These are phyloP conservation scores for Megastigmus dorsalis DNA, from an alignment of 2,888 invertebrate species.

Conservation along the genomic window DNA sequence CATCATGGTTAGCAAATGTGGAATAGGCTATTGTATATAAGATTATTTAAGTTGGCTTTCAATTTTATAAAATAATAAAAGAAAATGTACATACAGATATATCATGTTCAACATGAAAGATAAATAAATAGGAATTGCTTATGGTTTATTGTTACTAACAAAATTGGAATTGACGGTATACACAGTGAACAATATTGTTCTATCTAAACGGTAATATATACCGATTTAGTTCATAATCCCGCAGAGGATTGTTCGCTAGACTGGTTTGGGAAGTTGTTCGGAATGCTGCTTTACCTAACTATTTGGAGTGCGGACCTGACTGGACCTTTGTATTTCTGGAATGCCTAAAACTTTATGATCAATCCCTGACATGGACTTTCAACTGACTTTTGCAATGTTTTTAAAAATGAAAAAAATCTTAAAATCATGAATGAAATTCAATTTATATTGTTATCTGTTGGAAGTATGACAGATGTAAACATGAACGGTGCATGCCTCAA, in stretches of 20 bases:
- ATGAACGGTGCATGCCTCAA: conserved; percentile 33
- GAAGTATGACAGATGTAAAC: no score
- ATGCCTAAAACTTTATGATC: not conserved
- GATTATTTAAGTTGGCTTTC: not conserved
- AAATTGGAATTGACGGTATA: conserved; percentile 24
- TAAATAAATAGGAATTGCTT: conserved; percentile 15
- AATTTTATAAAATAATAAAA: not conserved
- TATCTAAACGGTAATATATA: not conserved
- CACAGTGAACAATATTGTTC: not conserved
- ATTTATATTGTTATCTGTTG: not conserved
- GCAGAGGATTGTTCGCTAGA: conserved; percentile 24
- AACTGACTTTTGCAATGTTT: not conserved
- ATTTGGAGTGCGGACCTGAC: conserved; percentile 64
- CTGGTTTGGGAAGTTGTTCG: conserved; percentile 56
- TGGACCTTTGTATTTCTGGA: conserved; percentile 53
- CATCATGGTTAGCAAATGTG: not conserved
- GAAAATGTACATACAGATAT: not conserved
- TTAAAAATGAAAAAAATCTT: not conserved
- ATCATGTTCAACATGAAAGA: not conserved
- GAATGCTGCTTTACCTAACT: conserved; percentile 58
- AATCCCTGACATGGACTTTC: not conserved
- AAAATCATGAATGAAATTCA: not conserved
- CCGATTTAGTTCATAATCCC: conserved; percentile 5
- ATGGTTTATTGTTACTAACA: conserved; percentile 47
- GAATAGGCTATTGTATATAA: conserved; percentile 16